These are phyloP conservation scores for Drosophila varians DNA, from an alignment of 1,140 invertebrate genomes.

Conservation along the genomic window DNA sequence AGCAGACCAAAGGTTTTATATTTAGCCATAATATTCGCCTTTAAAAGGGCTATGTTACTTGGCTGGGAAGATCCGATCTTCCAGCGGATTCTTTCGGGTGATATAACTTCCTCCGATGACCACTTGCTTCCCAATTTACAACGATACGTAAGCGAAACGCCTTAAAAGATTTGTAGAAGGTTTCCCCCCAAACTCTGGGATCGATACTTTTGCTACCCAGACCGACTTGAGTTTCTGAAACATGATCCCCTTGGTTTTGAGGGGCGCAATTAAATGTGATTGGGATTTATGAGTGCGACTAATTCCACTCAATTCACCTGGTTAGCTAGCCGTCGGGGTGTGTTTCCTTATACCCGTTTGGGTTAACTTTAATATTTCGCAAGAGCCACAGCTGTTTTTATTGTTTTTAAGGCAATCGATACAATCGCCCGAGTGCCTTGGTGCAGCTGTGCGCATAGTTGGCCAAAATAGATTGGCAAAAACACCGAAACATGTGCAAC, in stretches of 20 bases:
- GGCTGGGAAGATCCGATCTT: no score
- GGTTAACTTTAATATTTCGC: conserved; percentile 61
- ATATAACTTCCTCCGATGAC: no score
- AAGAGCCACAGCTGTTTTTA: conserved; percentile 26
- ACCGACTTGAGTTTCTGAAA: conserved; percentile 3
- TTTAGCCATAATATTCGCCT: no score
- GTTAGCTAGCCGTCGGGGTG: conserved; percentile 34
- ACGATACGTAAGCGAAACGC: no score
- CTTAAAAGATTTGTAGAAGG: no score
- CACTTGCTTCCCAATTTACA: no score
- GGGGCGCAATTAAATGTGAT: conserved; percentile 36
- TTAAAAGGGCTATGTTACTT: no score
- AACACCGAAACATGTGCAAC: conserved; percentile 54
- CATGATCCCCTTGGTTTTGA: conserved; percentile 14
- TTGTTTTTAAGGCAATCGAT: conserved; percentile 49
- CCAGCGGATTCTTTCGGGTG: no score
- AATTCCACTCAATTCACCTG: conserved; percentile 52
- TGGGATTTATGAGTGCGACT: conserved; percentile 45
- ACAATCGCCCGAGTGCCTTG: conserved; percentile 53
- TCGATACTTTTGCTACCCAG: no score
- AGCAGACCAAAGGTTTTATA: no score
- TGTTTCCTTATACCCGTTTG: conserved; percentile 45
- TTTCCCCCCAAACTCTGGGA: no score
- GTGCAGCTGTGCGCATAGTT: conserved; percentile 72
- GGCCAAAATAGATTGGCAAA: conserved; percentile 68